Conservation (phyloP, 2,797 vertebrate species). For the Neosilurus mollespiculum region DNA sequence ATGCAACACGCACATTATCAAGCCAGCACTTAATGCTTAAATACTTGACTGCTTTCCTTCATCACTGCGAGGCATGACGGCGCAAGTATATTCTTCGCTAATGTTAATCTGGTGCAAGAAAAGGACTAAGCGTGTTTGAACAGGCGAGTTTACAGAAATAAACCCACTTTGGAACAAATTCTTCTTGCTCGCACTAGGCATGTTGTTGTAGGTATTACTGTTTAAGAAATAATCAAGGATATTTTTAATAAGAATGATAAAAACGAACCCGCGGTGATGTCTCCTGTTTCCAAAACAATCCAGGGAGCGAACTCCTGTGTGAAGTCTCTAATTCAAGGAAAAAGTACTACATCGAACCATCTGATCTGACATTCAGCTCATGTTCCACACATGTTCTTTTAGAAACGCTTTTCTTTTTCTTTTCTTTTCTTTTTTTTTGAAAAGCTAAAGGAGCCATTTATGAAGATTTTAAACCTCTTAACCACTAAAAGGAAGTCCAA, state of each 20-base stretch:
- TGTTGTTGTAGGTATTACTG: neutral
- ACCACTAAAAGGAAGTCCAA: conserved; percentile 4
- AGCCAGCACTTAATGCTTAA: neutral
- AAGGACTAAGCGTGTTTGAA: neutral
- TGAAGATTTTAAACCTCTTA: neutral
- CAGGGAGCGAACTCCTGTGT: neutral
- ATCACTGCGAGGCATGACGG: neutral
- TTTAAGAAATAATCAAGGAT: neutral
- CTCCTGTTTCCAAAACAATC: neutral
- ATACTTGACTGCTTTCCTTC: neutral
- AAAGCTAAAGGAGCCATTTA: neutral
- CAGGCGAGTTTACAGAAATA: neutral
- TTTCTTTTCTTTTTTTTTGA: neutral
- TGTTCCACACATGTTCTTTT: neutral
- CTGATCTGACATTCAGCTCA: neutral
- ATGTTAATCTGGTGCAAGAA: neutral
- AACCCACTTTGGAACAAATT: neutral
- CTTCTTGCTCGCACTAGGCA: neutral
- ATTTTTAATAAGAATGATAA: neutral
- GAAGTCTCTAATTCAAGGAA: neutral
- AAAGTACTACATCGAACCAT: neutral
- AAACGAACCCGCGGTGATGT: neutral
- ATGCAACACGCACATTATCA: neutral
- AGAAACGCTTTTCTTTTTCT: neutral
- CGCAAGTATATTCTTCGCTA: neutral